Evolutionary conservation across 1,140 invertebrate species (phyloP).

Genomic region (Drosophila parabipectinata): DNA sequence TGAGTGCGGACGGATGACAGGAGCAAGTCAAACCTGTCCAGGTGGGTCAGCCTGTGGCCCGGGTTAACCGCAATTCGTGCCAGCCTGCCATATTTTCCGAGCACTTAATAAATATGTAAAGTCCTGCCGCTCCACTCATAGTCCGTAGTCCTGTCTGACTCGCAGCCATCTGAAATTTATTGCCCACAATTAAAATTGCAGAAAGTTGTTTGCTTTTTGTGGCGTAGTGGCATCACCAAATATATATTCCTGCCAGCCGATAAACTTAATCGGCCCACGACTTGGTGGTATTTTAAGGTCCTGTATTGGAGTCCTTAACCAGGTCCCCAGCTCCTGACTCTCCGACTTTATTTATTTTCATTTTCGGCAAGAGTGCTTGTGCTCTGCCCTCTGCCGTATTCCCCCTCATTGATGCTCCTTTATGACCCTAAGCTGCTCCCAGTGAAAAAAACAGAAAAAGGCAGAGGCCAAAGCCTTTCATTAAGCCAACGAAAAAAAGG

Average conservation of each 20-base stretch:
- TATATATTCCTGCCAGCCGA: slow-evolving; percentile 25
- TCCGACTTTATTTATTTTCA: slow-evolving; percentile 57
- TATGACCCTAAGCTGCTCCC: slow-evolving; percentile 44
- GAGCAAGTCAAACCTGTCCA: slow-evolving; percentile 35
- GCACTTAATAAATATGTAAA: slow-evolving; percentile 43
- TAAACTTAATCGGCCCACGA: slow-evolving; percentile 74
- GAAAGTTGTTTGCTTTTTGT: slow-evolving; percentile 43
- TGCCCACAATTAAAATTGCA: slow-evolving; percentile 72
- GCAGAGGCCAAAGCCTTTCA: slow-evolving; percentile 21
- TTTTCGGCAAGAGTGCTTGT: slow-evolving; percentile 1
- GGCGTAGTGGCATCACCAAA: neutral
- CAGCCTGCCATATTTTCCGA: slow-evolving; percentile 19
- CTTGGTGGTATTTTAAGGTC: slow-evolving; percentile 2
- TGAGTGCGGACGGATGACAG: slow-evolving; percentile 20
- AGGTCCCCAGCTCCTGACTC: slow-evolving; percentile 45
- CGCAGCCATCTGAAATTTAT: slow-evolving; percentile 58
- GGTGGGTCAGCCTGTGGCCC: slow-evolving; percentile 16
- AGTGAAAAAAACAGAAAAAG: slow-evolving; percentile 11
- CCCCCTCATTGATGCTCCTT: slow-evolving; percentile 22
- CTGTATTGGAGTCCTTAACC: slow-evolving; percentile 30
- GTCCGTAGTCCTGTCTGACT: slow-evolving; percentile 1
- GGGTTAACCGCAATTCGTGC: slow-evolving; percentile 34
- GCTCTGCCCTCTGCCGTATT: neutral
- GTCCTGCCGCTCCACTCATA: slow-evolving; percentile 8
- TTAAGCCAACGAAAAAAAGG: slow-evolving; percentile 32